Base-by-base conservation (phyloP, 1,140 invertebrate species). In the Diabrotica virgifera region DNA sequence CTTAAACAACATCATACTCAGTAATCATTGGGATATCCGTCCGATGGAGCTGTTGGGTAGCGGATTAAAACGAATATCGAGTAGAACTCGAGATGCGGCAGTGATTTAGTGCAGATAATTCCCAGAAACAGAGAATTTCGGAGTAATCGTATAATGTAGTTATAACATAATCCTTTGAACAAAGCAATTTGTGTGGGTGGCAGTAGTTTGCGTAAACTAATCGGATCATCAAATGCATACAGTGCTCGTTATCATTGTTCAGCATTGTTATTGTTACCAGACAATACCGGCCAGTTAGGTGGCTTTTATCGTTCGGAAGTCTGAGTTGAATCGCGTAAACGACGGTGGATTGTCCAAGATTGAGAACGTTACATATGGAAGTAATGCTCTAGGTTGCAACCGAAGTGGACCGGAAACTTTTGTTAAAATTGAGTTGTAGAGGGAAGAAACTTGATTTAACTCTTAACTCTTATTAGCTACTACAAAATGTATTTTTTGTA, bases 101-200 rank as follows among this genome's bases (percentile, higher is more conserved):
- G 14, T 62, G 60, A 54, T 54, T 54, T 13, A 13, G 52, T 54
- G 35, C 52, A n/a, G 60, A 62, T 62, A 54, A 62, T 54, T 54
- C 60, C 52, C 6, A 50, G 60, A 62, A 62, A 62, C 52, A 38
- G 24, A 36, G 60, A 37, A 62, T 62, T 53, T 54, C 51, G 36
- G 13, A 55, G 62, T 57, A 57, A 52, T 56, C 62, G 53, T 13
- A 57, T 57, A 63, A 52, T 46, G 46, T 13, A 58, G 54, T 63
- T 63, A 63, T 63, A 63, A 63, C 55, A 63, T 63, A 63, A 63
- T 63, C 62, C 62, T 50, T 57, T 57, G 38, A 50, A 63, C 52
- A 57, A 50, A 56, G 62, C 62, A 56, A 51, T 63, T 55, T 36
- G 61, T 54, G 61, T 62, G 61, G 61, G 61, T 46, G 52, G 61